Percentiles rank a stretch among this genome's conserved stretches.
These are phyloP conservation scores for Dromaius novaehollandiae DNA, from an alignment of 2,113 vertebrate genomes.

Conservation along the genomic window DNA sequence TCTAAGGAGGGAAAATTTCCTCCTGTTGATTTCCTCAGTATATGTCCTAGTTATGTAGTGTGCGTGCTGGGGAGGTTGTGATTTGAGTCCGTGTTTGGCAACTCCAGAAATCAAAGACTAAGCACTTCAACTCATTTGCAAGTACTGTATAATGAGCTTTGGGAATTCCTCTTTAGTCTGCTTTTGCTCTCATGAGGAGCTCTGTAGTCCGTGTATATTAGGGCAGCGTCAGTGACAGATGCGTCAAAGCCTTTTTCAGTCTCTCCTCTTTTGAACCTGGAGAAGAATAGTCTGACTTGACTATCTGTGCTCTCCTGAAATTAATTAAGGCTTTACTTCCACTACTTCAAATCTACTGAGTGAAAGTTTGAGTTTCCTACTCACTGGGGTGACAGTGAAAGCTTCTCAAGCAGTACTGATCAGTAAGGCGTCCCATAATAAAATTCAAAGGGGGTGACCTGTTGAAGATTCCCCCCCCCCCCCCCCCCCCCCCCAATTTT, in stretches of 20 bases:
- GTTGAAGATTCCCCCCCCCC: too few species aligned
- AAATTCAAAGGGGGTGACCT: neutral
- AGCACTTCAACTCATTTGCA: constrained; percentile 29
- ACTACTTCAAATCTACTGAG: neutral
- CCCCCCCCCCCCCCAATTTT: neutral
- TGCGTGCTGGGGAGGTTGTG: neutral
- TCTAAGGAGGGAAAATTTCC: neutral
- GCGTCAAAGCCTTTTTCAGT: constrained; percentile 35
- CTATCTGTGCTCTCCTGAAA: constrained; percentile 12
- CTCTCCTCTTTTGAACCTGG: constrained; percentile 27
- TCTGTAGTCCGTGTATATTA: constrained; percentile 36
- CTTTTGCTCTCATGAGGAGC: constrained; percentile 11
- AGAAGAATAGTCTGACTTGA: constrained; percentile 16
- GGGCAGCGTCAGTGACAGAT: constrained; percentile 39
- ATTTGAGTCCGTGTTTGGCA: constrained; percentile 14
- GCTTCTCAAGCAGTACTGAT: neutral
- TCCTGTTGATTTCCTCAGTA: neutral
- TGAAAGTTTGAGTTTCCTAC: neutral
- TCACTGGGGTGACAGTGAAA: neutral
- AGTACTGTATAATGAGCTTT: constrained; percentile 48
- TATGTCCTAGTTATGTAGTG: neutral
- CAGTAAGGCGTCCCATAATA: neutral
- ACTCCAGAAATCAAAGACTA: constrained; percentile 51
- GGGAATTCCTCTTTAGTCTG: constrained; percentile 46
- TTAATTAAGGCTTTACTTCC: constrained; percentile 39